Evolutionary conservation across 2,113 vertebrate genomes (phyloP), one percentile per base, ranked within the genome.

Genomic region (Calyptommatus sinebrachiatus): DNA sequence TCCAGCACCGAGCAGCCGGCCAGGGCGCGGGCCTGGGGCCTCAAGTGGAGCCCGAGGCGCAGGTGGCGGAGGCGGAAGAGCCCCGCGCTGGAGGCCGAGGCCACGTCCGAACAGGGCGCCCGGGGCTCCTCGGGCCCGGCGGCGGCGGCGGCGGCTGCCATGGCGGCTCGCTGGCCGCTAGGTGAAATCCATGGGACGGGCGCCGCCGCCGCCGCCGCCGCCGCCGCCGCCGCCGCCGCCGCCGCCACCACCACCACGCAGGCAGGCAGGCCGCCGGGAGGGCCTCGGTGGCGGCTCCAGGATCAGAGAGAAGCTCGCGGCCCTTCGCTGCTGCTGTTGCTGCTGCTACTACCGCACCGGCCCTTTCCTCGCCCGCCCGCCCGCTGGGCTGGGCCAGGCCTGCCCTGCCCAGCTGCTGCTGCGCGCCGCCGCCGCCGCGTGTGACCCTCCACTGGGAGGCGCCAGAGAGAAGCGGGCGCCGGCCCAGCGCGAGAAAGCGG

Each of bases 1-100:
- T 98, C 96, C 86, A 97, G 94, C 73, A 97, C 97, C 94, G 96
- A 87, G 94, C 97, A 96, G 73, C 96, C 97, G n/a, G 94, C 95
- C 93, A 98, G 94, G 88, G 96, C 95, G 84, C 97, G 96, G 80
- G 95, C 84, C 1, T 94, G 95, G 60, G 97, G 97, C 92, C 97
- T 96, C 73, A 98, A 84, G 89, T 96, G 94, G 85, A 97, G 94
- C 89, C 96, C 97, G 85, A 98, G 94, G 90, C 97, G 97, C 90
- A 98, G 95, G 92, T 98, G 97, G 45, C 91, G 90, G 82, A 97
- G 94, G 84, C 89, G 92, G 92, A 97, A 98, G 91, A 93, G 93
- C 89, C 93, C 90, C 85, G 96, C 96, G 95, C 96, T 98, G 4
- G 96, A 97, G 3, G 96, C 96, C 4, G 97, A 97, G 1, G 97